A percentile compares a stretch with the other conserved stretches of the same genome.
These are phyloP conservation scores for Eclectus roratus DNA, from an alignment of 2,113 vertebrate genomes.

Conservation along the genomic window DNA sequence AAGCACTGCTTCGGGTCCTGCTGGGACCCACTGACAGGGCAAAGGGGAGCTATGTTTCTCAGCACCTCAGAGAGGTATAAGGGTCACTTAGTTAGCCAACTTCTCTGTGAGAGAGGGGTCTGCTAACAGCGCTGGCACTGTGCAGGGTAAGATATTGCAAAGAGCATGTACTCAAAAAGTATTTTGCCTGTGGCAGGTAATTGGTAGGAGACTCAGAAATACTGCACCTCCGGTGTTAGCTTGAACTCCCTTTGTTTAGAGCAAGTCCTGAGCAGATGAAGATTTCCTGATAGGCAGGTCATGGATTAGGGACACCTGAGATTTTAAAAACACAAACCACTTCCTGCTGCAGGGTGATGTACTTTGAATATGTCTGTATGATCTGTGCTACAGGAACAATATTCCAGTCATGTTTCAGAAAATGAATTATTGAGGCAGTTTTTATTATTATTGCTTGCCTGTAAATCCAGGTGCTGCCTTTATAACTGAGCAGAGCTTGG, in stretches of 20 bases:
- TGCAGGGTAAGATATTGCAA: neutral
- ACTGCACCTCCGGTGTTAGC: neutral
- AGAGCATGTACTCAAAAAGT: neutral
- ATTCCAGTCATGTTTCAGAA: neutral
- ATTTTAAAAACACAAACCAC: neutral
- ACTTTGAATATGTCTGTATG: neutral
- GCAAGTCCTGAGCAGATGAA: neutral
- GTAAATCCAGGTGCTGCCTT: neutral
- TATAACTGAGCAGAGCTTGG: neutral
- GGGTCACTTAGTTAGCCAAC: neutral
- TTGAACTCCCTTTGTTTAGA: neutral
- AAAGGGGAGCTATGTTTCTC: neutral
- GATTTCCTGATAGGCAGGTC: neutral
- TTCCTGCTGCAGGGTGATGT: neutral
- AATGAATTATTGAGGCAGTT: neutral
- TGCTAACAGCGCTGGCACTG: rapidly evolving
- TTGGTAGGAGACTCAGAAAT: neutral
- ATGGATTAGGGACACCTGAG: neutral
- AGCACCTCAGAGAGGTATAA: neutral
- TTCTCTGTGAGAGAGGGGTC: neutral
- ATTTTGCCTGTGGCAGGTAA: neutral
- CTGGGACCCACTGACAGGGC: neutral
- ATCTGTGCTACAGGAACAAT: neutral
- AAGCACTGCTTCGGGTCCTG: neutral
- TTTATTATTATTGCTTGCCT: neutral